Evolutionary conservation across 2,797 vertebrate genomes (phyloP), one percentile per base, ranked within the genome.

Genomic region (Crocidura indochinensis): DNA sequence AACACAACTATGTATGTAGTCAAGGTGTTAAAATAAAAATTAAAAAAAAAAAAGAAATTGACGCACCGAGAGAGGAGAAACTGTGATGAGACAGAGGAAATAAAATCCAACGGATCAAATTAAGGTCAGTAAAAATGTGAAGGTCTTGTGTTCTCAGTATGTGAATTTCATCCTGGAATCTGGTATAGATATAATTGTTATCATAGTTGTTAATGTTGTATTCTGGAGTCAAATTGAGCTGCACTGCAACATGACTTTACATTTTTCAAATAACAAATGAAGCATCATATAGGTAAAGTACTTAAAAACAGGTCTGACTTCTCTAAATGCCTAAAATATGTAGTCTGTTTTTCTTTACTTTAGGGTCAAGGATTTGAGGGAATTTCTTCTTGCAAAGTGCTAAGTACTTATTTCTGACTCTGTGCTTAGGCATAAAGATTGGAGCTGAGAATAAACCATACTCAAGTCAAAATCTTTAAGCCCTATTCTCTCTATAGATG

Each of bases 201-300:
- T 8, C 31, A 29, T 10, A 64, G 26, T 53, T 20, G 6, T 80
- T 44, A 78, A n/a, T 68, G 31, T 20, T 76, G 8, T 65, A 80
- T 51, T 86, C n/a, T 26, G n/a, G 56, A 62, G 60, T 91, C 11
- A 44, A 1, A 72, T 9, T 64, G 20, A 90, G 22, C 22, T 75
- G 20, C 6, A 8, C 53, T 84, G n/a, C 38, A 44, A 6, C 67
- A 12, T 51, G 20, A 29, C 27, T 24, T 76, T n/a, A 86, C 47
- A 20, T 87, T 62, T 78, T 77, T 14, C 24, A 56, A 71, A 79
- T 44, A 90, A 47, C 38, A 87, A 46, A 64, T 86, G 7, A 82
- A 22, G 44, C 26, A n/a, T 51, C 1, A 29, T 62, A 51, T 3
- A 65, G 12, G 51, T 19, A 65, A 64, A 81, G 11, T 19, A 64